Evolutionary conservation across 2,113 vertebrate genomes (phyloP).

Genomic region (Pygoscelis antarcticus): DNA sequence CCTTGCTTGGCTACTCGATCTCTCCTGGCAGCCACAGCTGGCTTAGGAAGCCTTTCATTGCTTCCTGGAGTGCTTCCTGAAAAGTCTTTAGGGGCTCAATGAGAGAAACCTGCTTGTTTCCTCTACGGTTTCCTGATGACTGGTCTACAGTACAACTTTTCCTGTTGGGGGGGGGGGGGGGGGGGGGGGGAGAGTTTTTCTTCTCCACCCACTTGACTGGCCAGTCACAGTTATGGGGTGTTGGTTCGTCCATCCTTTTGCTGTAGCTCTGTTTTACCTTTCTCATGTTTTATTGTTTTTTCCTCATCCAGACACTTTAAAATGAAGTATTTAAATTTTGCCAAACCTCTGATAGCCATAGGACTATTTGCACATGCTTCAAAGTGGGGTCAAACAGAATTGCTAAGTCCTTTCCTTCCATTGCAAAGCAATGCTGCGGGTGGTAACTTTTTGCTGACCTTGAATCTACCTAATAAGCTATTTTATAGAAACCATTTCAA

Average conservation of each 20-base stretch:
- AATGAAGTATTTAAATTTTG: background rate
- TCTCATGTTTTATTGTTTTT: background rate
- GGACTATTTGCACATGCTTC: background rate
- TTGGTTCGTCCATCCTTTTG: background rate
- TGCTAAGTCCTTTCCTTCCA: background rate
- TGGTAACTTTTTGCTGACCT: background rate
- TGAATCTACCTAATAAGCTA: background rate
- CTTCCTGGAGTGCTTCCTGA: constrained; percentile 61
- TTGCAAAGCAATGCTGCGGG: background rate
- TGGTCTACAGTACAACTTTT: background rate
- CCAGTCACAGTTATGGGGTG: background rate
- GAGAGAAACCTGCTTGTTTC: constrained; percentile 35
- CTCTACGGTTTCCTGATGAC: constrained; percentile 44
- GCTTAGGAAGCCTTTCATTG: constrained; percentile 53
- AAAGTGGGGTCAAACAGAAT: background rate
- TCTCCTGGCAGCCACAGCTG: background rate
- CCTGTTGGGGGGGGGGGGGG: background rate
- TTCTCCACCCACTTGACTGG: background rate
- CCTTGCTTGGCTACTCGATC: background rate
- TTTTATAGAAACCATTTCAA: background rate
- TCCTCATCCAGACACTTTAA: background rate
- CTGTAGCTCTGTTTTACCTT: background rate
- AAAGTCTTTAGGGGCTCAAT: constrained; percentile 14
- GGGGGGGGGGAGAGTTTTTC: background rate
- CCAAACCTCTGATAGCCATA: background rate